Conservation (phyloP, 53 echinoderm and acorn worm genomes). For the Patiria pectinifera region DNA sequence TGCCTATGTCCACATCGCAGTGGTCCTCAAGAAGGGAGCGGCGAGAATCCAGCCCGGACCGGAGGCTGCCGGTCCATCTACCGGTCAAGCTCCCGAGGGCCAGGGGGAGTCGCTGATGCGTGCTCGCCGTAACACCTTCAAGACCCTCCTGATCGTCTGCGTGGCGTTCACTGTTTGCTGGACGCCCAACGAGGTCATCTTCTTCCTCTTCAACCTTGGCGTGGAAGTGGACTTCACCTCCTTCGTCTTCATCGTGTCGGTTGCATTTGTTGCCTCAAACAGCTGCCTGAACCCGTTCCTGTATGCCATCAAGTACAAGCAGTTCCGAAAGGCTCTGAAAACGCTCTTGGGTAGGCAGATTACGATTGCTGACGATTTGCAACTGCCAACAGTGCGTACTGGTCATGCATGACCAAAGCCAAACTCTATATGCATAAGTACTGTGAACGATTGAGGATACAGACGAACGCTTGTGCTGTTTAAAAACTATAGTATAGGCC, state of each 20-base stretch:
- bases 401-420: no score
- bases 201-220: slow-evolving; percentile 65
- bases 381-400: no score
- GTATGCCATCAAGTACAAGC: slow-evolving; percentile 68
- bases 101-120: slow-evolving; percentile 47
- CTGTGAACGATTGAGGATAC: no score
- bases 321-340: slow-evolving; percentile 54
- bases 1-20: slow-evolving; percentile 22
- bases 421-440: no score
- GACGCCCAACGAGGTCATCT: slow-evolving; percentile 69
- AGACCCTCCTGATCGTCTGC: slow-evolving; percentile 57
- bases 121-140: slow-evolving; percentile 63
- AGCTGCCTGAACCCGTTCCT: slow-evolving; percentile 65
- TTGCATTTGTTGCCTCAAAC: slow-evolving; percentile 53
- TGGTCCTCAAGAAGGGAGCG: slow-evolving; percentile 26
- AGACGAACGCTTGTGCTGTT: no score
- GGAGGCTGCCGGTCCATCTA: neutral
- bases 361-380: no score
- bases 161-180: slow-evolving; percentile 61
- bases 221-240: slow-evolving; percentile 39
- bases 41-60: slow-evolving; percentile 2
- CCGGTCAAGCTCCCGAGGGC: neutral
- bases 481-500: no score
- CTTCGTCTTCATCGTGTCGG: slow-evolving; percentile 7
- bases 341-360: neutral